Evolutionary conservation across 2,797 vertebrate species (phyloP).

Genomic region (Sebastes variabilis): DNA sequence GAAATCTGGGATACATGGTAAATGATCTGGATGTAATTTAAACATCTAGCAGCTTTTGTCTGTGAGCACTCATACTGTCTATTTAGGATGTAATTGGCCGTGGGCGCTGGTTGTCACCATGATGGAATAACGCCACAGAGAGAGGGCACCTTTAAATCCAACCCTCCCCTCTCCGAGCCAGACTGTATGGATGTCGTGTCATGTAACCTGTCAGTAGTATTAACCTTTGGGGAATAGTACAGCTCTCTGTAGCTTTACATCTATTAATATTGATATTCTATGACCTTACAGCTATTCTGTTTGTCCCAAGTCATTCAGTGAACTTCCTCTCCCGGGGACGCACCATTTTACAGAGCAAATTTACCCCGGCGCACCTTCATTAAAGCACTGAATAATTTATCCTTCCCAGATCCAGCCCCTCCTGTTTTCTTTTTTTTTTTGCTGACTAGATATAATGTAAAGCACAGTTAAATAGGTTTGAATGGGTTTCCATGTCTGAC

Average conservation of each 20-base stretch:
- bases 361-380: conserved; percentile 59
- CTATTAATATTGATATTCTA: conserved; percentile 74
- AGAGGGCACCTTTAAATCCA: conserved; percentile 33
- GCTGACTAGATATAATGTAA: conserved; percentile 57
- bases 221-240: conserved; percentile 48
- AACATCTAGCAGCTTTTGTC: neutral
- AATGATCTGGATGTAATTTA: neutral
- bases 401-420: conserved; percentile 34
- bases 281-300: conserved; percentile 62
- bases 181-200: conserved; percentile 32
- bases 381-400: conserved; percentile 74
- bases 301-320: conserved; percentile 54
- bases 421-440: conserved; percentile 3
- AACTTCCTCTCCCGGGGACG: conserved; percentile 47
- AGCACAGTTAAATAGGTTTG: conserved; percentile 60
- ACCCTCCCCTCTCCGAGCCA: neutral
- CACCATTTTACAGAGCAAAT: conserved; percentile 61
- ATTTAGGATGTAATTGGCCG: neutral
- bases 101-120: neutral
- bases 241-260: conserved; percentile 47
- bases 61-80: neutral
- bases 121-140: conserved; percentile 12
- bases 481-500: conserved; percentile 51
- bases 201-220: conserved; percentile 54
- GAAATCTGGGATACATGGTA: neutral